Evolutionary conservation across 2,113 vertebrate species (phyloP).

Genomic region (Triplophysa dalaica): DNA sequence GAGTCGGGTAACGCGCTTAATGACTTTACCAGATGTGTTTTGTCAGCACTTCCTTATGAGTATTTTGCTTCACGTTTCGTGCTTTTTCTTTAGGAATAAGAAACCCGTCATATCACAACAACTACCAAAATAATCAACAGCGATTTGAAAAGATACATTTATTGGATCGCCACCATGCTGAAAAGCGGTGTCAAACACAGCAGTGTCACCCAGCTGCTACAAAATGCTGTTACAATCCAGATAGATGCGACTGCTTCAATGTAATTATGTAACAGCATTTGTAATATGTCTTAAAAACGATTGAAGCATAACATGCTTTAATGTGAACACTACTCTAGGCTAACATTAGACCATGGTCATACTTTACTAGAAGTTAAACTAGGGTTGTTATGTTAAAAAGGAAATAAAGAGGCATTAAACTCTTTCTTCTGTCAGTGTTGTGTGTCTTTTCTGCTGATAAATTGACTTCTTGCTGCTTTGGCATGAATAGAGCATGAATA

Average conservation of each 20-base stretch:
- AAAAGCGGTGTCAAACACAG: not conserved
- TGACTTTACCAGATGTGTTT: slow-evolving; percentile 8
- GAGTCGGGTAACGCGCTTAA: not conserved
- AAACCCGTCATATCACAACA: not conserved
- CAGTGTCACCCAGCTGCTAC: not conserved
- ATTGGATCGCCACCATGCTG: slow-evolving; percentile 11
- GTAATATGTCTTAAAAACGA: not conserved
- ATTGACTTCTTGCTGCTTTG: not conserved
- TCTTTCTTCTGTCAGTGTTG: not conserved
- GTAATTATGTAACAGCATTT: not conserved
- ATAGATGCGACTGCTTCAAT: not conserved
- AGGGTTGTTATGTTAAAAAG: not conserved
- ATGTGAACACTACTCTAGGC: not conserved
- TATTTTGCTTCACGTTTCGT: not conserved
- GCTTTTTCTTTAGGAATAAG: not conserved
- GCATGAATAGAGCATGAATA: too few species aligned
- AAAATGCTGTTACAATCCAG: not conserved
- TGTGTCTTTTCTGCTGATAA: not conserved
- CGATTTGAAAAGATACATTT: not conserved
- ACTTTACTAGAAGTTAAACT: not conserved
- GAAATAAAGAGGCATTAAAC: not conserved
- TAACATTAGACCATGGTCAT: not conserved
- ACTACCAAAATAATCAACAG: not conserved
- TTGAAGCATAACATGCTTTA: not conserved
- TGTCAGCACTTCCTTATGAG: not conserved